Conservation (phyloP, 1,140 invertebrate genomes). For the Micrasema longulum region DNA sequence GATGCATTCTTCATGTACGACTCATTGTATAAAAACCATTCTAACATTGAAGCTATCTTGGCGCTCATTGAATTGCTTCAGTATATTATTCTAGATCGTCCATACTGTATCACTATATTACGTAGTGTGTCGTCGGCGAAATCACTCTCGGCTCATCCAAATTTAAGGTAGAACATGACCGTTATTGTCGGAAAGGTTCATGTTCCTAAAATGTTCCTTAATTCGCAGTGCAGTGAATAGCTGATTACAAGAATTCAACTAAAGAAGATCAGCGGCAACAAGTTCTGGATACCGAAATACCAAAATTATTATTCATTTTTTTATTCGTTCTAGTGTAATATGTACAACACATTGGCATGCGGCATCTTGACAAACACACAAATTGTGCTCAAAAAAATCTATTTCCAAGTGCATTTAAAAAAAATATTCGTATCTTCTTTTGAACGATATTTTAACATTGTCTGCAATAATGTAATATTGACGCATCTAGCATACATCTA, state of each 20-base stretch:
- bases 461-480: too few relatives aligned
- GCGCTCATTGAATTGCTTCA: conserved; percentile 16
- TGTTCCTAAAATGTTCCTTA: not conserved
- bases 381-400: too few relatives aligned
- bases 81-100: conserved; percentile 28
- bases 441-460: too few relatives aligned
- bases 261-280: not conserved
- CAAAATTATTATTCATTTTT: too few relatives aligned
- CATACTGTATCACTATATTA: conserved; percentile 34
- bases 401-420: too few relatives aligned
- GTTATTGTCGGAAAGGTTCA: not conserved
- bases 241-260: not conserved
- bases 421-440: too few relatives aligned
- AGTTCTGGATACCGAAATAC: too few relatives aligned
- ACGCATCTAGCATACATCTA: too few relatives aligned
- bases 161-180: not conserved
- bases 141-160: not conserved
- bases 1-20: conserved; percentile 34
- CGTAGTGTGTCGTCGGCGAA: conserved; percentile 6
- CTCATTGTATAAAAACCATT: conserved; percentile 33
- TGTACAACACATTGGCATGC: too few relatives aligned
- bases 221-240: not conserved
- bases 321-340: too few relatives aligned
- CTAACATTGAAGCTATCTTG: conserved; percentile 29
- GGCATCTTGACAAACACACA: too few relatives aligned